phyloP scores from a whole-genome alignment of 1,140 invertebrate genomes.

The Zaprionus davidi region DNA sequence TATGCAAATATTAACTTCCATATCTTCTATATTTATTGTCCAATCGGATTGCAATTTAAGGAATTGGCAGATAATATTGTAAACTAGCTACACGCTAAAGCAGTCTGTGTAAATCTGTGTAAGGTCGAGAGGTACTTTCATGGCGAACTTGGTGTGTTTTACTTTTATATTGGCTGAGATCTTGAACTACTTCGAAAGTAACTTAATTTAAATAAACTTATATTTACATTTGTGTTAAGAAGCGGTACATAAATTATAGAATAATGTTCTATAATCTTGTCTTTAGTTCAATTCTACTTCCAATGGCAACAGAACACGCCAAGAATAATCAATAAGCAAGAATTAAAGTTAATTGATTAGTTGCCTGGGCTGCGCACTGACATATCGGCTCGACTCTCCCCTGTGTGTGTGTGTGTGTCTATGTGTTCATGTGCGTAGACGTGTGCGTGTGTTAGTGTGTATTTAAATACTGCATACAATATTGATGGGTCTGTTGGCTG shows the following conservation, averaged over 20 bases:
- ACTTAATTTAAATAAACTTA: too few relatives aligned
- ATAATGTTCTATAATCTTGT: neutral
- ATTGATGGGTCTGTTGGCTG: neutral
- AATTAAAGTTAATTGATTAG: constrained; percentile 8
- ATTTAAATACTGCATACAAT: neutral
- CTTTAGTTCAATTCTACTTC: neutral
- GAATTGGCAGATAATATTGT: too few relatives aligned
- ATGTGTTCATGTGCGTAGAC: neutral
- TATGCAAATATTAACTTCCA: too few relatives aligned
- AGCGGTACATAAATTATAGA: neutral
- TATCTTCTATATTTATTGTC: too few relatives aligned
- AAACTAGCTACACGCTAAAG: too few relatives aligned
- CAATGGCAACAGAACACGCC: neutral
- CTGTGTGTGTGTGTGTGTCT: neutral
- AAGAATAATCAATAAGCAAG: neutral
- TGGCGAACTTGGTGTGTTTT: too few relatives aligned
- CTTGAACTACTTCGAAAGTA: too few relatives aligned
- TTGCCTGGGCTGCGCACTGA: neutral
- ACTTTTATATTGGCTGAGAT: too few relatives aligned
- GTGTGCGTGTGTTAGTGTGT: neutral
- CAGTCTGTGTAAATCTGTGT: too few relatives aligned
- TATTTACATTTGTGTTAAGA: too few relatives aligned
- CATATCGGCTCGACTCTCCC: neutral
- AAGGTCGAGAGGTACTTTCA: too few relatives aligned
- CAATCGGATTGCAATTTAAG: too few relatives aligned